Conservation (phyloP, 1,140 invertebrate species). For the Drosophila obscura region DNA sequence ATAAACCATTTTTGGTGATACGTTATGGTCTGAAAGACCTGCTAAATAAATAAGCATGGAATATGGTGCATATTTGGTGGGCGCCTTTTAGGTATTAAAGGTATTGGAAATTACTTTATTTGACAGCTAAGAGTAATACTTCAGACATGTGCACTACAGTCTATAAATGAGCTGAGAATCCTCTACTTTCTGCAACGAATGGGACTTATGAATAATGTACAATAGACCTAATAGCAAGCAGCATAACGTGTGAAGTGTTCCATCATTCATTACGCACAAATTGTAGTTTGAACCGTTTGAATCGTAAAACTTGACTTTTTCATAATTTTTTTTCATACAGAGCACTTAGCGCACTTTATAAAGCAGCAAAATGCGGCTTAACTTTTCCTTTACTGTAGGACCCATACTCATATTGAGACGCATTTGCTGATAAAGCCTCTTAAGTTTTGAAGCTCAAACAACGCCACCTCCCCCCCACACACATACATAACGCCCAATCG, state of each 20-base stretch:
- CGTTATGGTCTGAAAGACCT: not conserved
- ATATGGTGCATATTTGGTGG: no score
- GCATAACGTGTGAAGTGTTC: not conserved
- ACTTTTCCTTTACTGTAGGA: not conserved
- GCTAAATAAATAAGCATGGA: no score
- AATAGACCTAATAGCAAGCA: no score
- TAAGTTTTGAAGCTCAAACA: slow-evolving; percentile 18
- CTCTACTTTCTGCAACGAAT: no score
- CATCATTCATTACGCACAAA: not conserved
- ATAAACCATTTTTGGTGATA: not conserved
- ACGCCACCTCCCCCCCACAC: not conserved
- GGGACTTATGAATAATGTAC: no score
- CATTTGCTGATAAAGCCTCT: slow-evolving; percentile 9
- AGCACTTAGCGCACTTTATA: not conserved
- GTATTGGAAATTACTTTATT: no score
- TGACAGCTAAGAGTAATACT: no score
- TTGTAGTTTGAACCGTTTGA: not conserved
- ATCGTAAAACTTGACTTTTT: no score
- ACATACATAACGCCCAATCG: slow-evolving; percentile 27
- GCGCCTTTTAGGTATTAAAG: no score
- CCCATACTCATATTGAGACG: not conserved
- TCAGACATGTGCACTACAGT: no score
- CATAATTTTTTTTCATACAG: no score
- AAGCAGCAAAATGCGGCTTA: slow-evolving; percentile 3
- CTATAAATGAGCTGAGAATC: no score